Percentiles rank a stretch among this genome's conserved stretches.
These are phyloP conservation scores for Lipophrys pholis DNA, from an alignment of 2,113 vertebrate genomes.

Conservation along the genomic window DNA sequence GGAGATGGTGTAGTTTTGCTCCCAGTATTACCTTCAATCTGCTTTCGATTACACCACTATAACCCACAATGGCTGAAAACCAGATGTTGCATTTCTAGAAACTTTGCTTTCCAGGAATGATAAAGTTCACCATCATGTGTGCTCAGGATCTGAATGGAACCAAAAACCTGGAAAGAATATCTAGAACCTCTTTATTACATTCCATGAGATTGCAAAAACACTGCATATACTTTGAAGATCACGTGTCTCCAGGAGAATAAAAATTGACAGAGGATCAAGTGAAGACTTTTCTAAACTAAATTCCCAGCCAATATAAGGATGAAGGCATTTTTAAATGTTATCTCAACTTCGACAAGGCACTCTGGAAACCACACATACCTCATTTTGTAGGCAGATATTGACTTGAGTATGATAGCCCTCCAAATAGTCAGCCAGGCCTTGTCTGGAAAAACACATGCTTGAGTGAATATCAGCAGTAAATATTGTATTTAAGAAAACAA, in stretches of 20 bases:
- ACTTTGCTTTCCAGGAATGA: constrained; percentile 34
- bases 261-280: too few relatives aligned
- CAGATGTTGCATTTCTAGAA: constrained; percentile 49
- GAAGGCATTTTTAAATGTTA: too few relatives aligned
- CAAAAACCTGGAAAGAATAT: constrained; percentile 11
- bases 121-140: neutral
- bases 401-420: constrained; percentile 91
- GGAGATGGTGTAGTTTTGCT: neutral
- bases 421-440: constrained; percentile 89
- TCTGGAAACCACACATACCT: constrained; percentile 78
- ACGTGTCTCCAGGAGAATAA: too few relatives aligned
- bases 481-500: neutral
- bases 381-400: constrained; percentile 87
- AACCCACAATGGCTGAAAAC: constrained; percentile 6
- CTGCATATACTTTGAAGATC: too few relatives aligned
- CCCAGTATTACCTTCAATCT: neutral
- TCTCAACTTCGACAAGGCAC: too few relatives aligned
- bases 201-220: too few relatives aligned
- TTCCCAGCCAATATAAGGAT: too few relatives aligned
- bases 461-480: neutral
- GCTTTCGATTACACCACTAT: constrained; percentile 28
- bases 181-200: neutral
- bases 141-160: constrained; percentile 1
- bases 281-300: too few relatives aligned
- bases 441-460: constrained; percentile 80